These are phyloP conservation scores for Pecten maximus DNA, from an alignment of 2,888 invertebrate genomes.

Conservation along the genomic window DNA sequence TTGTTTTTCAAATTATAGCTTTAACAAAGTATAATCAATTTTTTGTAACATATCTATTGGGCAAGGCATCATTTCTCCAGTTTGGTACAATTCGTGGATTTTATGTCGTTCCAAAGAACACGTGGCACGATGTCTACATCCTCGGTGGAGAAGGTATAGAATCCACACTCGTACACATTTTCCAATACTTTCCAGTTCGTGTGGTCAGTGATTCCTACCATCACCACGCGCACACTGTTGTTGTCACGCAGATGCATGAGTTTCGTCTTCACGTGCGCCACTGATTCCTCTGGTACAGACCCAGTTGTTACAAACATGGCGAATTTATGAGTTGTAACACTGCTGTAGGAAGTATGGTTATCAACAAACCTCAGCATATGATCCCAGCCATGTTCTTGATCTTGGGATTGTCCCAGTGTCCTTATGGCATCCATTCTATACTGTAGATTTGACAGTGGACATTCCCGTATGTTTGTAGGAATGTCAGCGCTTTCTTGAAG, in stretches of 20 bases:
- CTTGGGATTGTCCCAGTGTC: not conserved
- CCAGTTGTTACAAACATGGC: not conserved
- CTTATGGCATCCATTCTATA: not conserved
- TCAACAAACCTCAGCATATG: not conserved
- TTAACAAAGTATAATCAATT: too few relatives aligned
- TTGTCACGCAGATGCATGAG: not conserved
- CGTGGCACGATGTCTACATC: not conserved
- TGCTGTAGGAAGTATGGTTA: not conserved
- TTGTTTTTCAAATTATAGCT: too few relatives aligned
- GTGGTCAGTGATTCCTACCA: not conserved
- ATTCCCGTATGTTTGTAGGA: not conserved
- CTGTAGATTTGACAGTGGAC: not conserved
- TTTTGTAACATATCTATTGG: too few relatives aligned
- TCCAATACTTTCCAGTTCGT: not conserved
- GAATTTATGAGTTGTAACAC: not conserved
- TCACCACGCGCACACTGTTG: not conserved
- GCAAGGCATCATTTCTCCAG: too few relatives aligned
- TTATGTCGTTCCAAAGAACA: not conserved
- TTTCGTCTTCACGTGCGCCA: not conserved
- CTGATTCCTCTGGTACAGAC: not conserved
- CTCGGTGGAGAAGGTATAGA: not conserved
- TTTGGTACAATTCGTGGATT: not conserved
- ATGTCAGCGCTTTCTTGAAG: not conserved
- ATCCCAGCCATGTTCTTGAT: not conserved
- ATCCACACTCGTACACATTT: not conserved